Evolutionary conservation across 2,113 vertebrate genomes (phyloP).

Genomic region (Sporophila hypoxantha): DNA sequence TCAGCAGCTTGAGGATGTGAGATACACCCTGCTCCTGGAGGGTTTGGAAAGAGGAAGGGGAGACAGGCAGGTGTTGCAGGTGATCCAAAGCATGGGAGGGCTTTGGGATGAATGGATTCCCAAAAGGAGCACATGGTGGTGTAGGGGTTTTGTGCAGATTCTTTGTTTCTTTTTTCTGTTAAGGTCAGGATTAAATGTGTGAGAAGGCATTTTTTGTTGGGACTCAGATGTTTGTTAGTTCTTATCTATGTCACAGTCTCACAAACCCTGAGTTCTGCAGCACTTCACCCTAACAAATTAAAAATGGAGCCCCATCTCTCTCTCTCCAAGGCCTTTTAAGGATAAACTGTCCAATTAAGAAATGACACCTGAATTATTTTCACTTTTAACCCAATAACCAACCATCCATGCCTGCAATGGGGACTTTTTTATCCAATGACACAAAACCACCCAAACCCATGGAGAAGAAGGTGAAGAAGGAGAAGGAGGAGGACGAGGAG

Average conservation of each 20-base stretch:
- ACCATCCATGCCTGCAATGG: neutral
- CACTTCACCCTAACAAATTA: neutral
- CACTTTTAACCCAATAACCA: neutral
- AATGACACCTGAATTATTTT: neutral
- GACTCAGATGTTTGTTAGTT: neutral
- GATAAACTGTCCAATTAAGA: neutral
- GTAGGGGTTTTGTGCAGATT: neutral
- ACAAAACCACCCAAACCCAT: neutral
- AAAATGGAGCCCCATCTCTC: neutral
- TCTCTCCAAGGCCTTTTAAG: neutral
- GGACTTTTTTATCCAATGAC: neutral
- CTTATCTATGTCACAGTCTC: neutral
- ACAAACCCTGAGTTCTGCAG: neutral
- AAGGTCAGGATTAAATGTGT: neutral
- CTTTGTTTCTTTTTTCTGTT: neutral
- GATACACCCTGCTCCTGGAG: neutral
- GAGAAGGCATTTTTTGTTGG: neutral
- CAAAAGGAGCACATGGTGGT: fast-evolving
- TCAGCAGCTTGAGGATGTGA: neutral
- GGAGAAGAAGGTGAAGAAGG: neutral
- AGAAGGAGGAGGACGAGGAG: too few relatives aligned
- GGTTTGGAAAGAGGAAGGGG: neutral
- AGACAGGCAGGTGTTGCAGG: neutral
- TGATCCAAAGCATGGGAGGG: neutral
- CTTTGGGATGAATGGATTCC: neutral